Evolutionary conservation across 2,797 vertebrate species (phyloP).

Genomic region (Hippoglossus hippoglossus): DNA sequence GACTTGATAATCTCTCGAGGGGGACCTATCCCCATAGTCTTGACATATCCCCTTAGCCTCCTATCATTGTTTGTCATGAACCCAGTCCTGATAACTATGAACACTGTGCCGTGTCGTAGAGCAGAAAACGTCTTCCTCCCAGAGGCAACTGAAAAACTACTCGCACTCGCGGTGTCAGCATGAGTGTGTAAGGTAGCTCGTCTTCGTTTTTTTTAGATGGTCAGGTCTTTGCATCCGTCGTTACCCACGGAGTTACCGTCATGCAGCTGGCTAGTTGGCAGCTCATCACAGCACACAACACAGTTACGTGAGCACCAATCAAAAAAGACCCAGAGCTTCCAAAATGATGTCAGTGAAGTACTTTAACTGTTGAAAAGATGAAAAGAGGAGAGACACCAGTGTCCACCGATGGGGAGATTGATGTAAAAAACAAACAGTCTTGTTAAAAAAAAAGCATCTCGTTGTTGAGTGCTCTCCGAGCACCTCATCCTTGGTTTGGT

Average conservation of each 20-base stretch:
- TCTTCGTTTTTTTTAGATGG: slow-evolving; percentile 59
- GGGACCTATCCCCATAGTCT: slow-evolving; percentile 54
- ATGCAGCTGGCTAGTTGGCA: slow-evolving; percentile 64
- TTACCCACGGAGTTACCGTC: slow-evolving; percentile 50
- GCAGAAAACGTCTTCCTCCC: slow-evolving; percentile 81
- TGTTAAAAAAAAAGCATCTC: slow-evolving; percentile 27
- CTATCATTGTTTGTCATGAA: slow-evolving; percentile 71
- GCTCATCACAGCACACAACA: slow-evolving; percentile 64
- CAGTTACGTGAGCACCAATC: slow-evolving; percentile 68
- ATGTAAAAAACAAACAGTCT: slow-evolving; percentile 9
- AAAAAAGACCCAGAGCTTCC: slow-evolving; percentile 83
- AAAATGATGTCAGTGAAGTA: slow-evolving; percentile 81
- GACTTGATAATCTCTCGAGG: slow-evolving; percentile 77
- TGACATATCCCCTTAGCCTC: slow-evolving; percentile 72
- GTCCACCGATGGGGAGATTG: slow-evolving; percentile 61
- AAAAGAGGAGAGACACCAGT: slow-evolving; percentile 59
- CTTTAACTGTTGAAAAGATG: slow-evolving; percentile 41
- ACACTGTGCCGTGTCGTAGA: slow-evolving; percentile 83
- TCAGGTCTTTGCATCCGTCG: slow-evolving; percentile 68
- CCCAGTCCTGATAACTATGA: slow-evolving; percentile 76
- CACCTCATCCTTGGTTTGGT: slow-evolving; percentile 50
- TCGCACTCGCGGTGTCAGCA: slow-evolving; percentile 77
- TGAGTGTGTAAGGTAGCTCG: slow-evolving; percentile 77
- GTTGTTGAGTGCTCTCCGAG: slow-evolving; percentile 55
- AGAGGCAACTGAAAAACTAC: slow-evolving; percentile 79